A percentile compares a stretch with the other conserved stretches of the same genome.
Conservation (phyloP, 2,113 vertebrate genomes). For the Orthonyx spaldingii region DNA sequence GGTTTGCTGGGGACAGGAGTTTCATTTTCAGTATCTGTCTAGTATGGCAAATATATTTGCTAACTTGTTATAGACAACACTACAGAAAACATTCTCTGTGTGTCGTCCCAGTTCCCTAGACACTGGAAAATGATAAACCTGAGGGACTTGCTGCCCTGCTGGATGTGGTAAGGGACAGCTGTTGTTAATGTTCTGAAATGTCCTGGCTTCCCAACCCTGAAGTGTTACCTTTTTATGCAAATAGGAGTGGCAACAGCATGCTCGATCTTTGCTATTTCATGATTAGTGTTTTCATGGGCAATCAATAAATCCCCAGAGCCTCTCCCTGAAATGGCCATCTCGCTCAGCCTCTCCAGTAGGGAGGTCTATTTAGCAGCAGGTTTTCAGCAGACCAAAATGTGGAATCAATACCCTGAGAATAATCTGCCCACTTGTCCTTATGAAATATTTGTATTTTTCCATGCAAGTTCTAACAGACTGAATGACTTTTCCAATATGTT, state of each 20-base stretch:
- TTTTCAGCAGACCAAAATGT: conserved; percentile 16
- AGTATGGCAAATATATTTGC: not conserved
- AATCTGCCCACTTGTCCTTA: conserved; percentile 20
- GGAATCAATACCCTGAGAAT: conserved; percentile 46
- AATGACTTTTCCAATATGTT: conserved; percentile 38
- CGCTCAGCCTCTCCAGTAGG: conserved; percentile 14
- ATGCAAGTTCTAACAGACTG: conserved; percentile 18
- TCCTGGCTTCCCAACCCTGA: not conserved
- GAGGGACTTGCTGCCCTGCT: not conserved
- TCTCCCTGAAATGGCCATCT: not conserved
- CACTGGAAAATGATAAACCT: not conserved
- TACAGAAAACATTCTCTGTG: not conserved
- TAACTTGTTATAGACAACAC: not conserved
- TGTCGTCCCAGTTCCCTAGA: not conserved
- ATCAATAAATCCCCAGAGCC: conserved; percentile 23
- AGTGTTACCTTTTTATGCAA: conserved; percentile 9
- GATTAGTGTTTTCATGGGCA: conserved; percentile 9
- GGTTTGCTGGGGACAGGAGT: not conserved
- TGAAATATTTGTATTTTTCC: conserved; percentile 54
- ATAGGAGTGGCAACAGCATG: not conserved
- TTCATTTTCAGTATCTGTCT: not conserved
- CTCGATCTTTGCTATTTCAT: conserved; percentile 12
- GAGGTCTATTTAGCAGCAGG: conserved; percentile 37
- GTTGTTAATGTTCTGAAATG: not conserved
- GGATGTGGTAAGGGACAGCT: not conserved